Base-by-base conservation (phyloP, 2,888 invertebrate genomes). In the Kuschelorhynchus macadamiae region DNA sequence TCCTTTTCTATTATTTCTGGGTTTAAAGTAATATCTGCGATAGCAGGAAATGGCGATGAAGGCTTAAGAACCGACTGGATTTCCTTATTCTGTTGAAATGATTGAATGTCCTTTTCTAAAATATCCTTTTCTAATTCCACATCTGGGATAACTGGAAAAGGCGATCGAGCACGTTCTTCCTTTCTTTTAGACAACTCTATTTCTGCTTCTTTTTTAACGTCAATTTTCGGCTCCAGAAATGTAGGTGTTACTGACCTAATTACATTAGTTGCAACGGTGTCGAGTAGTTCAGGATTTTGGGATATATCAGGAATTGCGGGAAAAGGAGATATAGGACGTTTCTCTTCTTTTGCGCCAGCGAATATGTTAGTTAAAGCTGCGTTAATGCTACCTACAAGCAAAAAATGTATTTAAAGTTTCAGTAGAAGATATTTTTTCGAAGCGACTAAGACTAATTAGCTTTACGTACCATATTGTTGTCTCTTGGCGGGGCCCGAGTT, bases 391-490 rank as follows among this genome's bases (percentile, higher is more conserved):
- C 80, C 81, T 81, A 36, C n/a, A 11, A 55, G 57, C 57, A 41
- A 53, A 41, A 4, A 50, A n/a, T n/a, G n/a, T n/a, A n/a, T n/a
- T n/a, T n/a, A n/a, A n/a, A n/a, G n/a, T n/a, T n/a, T n/a, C n/a
- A n/a, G n/a, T n/a, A n/a, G n/a, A n/a, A n/a, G n/a, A n/a, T n/a
- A n/a, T n/a, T n/a, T n/a, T n/a, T n/a, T n/a, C 7, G 7, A 50
- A 50, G 32, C 14, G 9, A 42, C 17, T 55, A n/a, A n/a, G n/a
- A n/a, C n/a, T n/a, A n/a, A 20, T 44, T 41, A 1, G 2, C 9
- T 4, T 3, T 25, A 55, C 62, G 81, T 78, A 85, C 84, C 81
- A 71, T 79, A 83, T 69, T 79, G 77, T 76, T 81, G 79, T 64
- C 78, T 76, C 33, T 74, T 59, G 7, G 76, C 72, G 32, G 78